phyloP scores from a whole-genome alignment of 1,140 invertebrate genomes.

The Drosophila jambulina region DNA sequence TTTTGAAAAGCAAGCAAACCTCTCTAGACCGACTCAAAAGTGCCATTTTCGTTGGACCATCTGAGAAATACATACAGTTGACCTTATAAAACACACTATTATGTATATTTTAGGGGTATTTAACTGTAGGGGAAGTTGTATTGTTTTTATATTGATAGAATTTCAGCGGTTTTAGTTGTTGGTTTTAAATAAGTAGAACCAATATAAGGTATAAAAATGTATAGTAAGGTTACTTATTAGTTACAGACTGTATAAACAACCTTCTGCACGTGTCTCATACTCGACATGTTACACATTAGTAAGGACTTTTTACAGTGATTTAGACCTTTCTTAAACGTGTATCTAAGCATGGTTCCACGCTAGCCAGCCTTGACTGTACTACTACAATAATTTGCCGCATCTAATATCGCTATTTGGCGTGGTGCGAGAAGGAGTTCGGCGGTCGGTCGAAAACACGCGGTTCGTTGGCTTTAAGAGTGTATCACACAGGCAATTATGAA shows the following conservation, averaged over 20 bases:
- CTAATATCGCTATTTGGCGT: conserved; percentile 38
- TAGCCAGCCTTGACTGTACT: conserved; percentile 18
- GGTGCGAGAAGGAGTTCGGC: conserved; percentile 14
- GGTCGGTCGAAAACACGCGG: conserved; percentile 17
- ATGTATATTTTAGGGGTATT: neutral
- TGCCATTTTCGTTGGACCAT: conserved; percentile 64
- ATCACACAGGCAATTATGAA: conserved; percentile 64
- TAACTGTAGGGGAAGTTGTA: neutral
- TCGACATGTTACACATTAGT: neutral
- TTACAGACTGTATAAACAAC: neutral
- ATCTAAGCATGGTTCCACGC: neutral
- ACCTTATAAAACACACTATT: neutral
- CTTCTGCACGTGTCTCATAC: too few relatives aligned
- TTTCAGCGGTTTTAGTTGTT: too few relatives aligned
- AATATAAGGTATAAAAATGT: neutral
- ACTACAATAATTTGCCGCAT: conserved; percentile 46
- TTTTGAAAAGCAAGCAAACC: conserved; percentile 28
- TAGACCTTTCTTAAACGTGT: neutral
- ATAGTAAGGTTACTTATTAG: too few relatives aligned
- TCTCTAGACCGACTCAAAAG: conserved; percentile 51
- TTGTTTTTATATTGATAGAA: neutral
- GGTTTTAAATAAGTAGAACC: neutral
- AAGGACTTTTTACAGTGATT: neutral
- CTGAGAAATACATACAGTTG: conserved; percentile 7
- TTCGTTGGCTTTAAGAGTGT: conserved; percentile 55